A percentile compares a stretch with the other conserved stretches of the same genome.
Evolutionary conservation across 1,140 invertebrate genomes (phyloP).

Genomic region (Forficula auricularia): DNA sequence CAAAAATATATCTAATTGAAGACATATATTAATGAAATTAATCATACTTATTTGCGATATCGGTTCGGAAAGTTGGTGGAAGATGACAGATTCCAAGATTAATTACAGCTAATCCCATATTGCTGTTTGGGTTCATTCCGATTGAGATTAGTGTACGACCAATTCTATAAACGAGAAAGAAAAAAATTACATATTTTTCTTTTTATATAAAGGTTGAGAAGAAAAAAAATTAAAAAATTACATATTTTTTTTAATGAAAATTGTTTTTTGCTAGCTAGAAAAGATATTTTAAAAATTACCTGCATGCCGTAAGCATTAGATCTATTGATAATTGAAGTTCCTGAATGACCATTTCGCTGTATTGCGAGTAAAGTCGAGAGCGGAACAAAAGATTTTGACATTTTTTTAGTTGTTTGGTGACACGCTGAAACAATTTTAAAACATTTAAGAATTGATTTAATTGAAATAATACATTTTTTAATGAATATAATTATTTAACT

Average conservation of each 20-base stretch:
- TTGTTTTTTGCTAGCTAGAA: conserved; percentile 1
- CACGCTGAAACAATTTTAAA: conserved; percentile 35
- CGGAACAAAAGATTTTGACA: conserved; percentile 31
- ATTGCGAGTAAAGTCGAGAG: conserved; percentile 26
- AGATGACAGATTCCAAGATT: conserved; percentile 43
- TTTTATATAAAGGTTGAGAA: no score
- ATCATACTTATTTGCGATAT: conserved; percentile 42
- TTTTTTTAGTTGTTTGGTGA: conserved; percentile 38
- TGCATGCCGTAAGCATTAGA: conserved; percentile 40
- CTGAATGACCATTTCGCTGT: conserved; percentile 31
- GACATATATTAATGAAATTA: no score
- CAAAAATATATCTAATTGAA: no score
- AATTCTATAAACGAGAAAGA: conserved; percentile 25
- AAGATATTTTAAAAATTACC: conserved; percentile 17
- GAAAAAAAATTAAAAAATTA: conserved; percentile 8
- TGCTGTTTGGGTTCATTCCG: conserved; percentile 41
- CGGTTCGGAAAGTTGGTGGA: conserved; percentile 39
- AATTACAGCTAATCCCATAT: conserved; percentile 40
- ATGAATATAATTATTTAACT: no score
- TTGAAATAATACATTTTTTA: no score
- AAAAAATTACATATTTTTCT: no score
- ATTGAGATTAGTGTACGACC: conserved; percentile 36
- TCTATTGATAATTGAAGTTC: conserved; percentile 41
- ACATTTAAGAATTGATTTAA: no score
- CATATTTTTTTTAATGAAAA: conserved; percentile 1